Base-by-base conservation (phyloP, 2,888 invertebrate species). In the Drymonia ruficornis region DNA sequence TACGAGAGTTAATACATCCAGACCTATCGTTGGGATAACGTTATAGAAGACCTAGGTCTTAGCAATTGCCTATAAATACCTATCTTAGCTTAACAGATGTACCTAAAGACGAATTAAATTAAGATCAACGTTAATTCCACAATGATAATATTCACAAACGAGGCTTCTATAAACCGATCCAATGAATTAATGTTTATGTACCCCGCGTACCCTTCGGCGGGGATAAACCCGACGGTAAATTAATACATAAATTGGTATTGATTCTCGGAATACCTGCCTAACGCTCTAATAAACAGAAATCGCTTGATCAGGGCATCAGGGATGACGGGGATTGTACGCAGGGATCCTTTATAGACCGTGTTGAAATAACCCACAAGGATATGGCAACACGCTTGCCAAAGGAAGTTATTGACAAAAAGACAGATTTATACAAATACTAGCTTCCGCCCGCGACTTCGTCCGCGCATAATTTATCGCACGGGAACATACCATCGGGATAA, bases 161-260 rank as follows among this genome's bases (percentile, higher is more conserved):
- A 52, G 29, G 45, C 47, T 49, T 55, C 55, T 48, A 53, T 63
- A 53, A 59, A 52, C 53, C 55, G 45, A 59, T 55, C 52, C 45
- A 59, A 53, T 29, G 59, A 49, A 44, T 55, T 53, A 49, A 50
- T 67, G 63, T 59, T 58, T 59, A 55, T 52, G 55, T 64, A 42
- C 54, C 36, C 49, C 43, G 50, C 53, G 38, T 52, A 58, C 49
- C 47, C 38, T 19, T 36, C 38, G 16, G 47, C 48, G 31, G n/a
- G 36, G 40, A 56, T 63, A 49, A 55, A 47, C 44, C 49, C 54
- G 31, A 44, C 13, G 49, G 48, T 31, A 29, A 62, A 62, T 53
- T 34, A 57, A 43, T 53, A 57, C 45, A 66, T 43, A 29, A 43
- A 53, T 52, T 49, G 52, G 15, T 57, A 53, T 57, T 38, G 51